Evolutionary conservation across 37 sponge, comb jelly and placozoan species (phyloP), one percentile per base, ranked within the genome.

Genomic region (Geodia barretti): DNA sequence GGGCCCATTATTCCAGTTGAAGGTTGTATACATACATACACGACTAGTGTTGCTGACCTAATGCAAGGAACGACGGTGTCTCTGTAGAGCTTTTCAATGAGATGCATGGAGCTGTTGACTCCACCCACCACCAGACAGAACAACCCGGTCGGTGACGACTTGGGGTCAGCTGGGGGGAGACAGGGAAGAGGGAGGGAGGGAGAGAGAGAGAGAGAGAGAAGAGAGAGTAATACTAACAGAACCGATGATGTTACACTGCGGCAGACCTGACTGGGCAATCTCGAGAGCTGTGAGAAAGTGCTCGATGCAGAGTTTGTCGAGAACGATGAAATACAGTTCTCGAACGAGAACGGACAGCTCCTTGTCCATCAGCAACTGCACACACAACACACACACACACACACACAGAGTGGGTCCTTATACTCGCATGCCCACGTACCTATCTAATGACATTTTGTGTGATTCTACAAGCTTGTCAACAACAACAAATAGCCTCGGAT

Each of bases 51-150:
- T n/a, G 20, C 93, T 74, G 34, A 96, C 97, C 78, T 30, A 39
- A 96, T 83, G 42, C 75, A 69, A 34, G 91, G 94, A 68, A 88
- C 28, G 29, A 96, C 84, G 47, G 25, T 67, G 24, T 91, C 94
- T 35, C 84, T 76, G 86, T 94, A 93, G 66, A 87, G 92, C 35
- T 91, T 88, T 72, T 96, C 94, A 8, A 96, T 66, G 33, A 96
- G 85, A 42, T 93, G 90, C 61, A 94, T 83, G 70, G 86, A 77
- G 23, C 25, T 58, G 89, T 87, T 94, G 40, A 89, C 67, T 28
- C 77, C 39, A 1, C 83, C 86, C 30, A 93, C 82, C 8, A 86
- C 79, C 39, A 42, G 66, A 34, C 86, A 85, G 79, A 96, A 93
- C 60, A 58, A 43, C 0, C 88, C 87, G 24, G 64, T 66, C 7